Evolutionary conservation across 2,888 invertebrate species (phyloP).

Genomic region (Dioctria rufipes): DNA sequence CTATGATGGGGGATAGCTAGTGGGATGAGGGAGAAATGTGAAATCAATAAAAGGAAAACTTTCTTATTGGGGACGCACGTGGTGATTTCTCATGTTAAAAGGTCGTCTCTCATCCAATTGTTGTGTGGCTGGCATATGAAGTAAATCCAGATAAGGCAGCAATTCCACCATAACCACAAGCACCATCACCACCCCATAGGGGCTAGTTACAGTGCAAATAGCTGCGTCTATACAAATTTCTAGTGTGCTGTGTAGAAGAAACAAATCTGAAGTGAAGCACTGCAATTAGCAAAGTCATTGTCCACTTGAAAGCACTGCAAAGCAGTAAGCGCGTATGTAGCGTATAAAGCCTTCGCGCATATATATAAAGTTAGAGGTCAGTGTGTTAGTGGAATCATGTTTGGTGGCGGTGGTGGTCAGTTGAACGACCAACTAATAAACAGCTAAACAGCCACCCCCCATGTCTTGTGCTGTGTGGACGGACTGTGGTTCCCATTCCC

Average conservation of each 20-base stretch:
- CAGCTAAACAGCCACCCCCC: slow-evolving; percentile 11
- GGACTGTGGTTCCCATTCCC: too few species aligned
- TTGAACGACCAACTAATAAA: slow-evolving; percentile 52
- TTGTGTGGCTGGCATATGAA: slow-evolving; percentile 22
- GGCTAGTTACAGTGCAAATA: background rate
- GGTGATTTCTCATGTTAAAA: slow-evolving; percentile 17
- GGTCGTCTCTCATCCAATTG: slow-evolving; percentile 30
- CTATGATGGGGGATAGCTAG: background rate
- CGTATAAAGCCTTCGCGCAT: too few species aligned
- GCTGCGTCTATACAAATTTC: slow-evolving; percentile 23
- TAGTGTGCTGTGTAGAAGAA: background rate
- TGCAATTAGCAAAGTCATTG: too few species aligned
- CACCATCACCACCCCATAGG: background rate
- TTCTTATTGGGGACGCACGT: slow-evolving; percentile 4
- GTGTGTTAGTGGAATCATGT: slow-evolving; percentile 27
- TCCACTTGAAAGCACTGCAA: too few species aligned
- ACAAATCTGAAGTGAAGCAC: too few species aligned
- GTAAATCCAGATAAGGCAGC: background rate
- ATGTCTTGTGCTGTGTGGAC: too few species aligned
- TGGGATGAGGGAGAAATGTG: background rate
- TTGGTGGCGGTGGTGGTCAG: slow-evolving; percentile 45
- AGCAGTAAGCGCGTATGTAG: too few species aligned
- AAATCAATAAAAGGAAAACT: slow-evolving; percentile 10
- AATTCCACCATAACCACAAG: too few species aligned
- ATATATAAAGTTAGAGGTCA: background rate